A percentile compares a stretch with the other conserved stretches of the same genome.
Evolutionary conservation across 2,888 invertebrate genomes (phyloP).

Genomic region (Chymomyza amoena): DNA sequence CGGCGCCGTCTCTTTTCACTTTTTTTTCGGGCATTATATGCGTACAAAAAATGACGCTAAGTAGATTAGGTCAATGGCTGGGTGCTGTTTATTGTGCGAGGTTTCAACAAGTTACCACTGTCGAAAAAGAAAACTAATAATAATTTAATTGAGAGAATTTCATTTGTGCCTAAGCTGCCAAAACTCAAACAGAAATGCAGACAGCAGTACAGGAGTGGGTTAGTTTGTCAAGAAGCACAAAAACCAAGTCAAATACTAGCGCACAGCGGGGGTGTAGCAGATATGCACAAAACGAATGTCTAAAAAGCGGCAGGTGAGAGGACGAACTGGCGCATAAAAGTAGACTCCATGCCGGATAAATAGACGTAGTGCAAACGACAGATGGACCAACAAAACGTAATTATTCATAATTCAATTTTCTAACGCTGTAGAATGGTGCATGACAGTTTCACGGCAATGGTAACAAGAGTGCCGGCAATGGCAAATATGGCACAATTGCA

Average conservation of each 20-base stretch:
- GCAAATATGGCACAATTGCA: slow-evolving; percentile 33
- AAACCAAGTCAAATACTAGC: neutral
- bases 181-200: slow-evolving; percentile 46
- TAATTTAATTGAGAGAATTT: slow-evolving; percentile 49
- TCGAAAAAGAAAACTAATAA: slow-evolving; percentile 23
- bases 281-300: slow-evolving; percentile 13
- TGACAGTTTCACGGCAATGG: slow-evolving; percentile 53
- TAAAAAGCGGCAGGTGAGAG: slow-evolving; percentile 9
- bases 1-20: slow-evolving; percentile 46
- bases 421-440: slow-evolving; percentile 57
- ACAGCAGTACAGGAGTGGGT: neutral
- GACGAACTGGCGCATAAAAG: slow-evolving; percentile 35
- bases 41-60: slow-evolving; percentile 37
- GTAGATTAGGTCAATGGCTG: slow-evolving; percentile 63
- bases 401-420: slow-evolving; percentile 70
- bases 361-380: neutral
- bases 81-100: slow-evolving; percentile 8
- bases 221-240: neutral
- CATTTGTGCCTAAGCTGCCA: slow-evolving; percentile 41
- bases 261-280: slow-evolving; percentile 26
- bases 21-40: slow-evolving; percentile 4
- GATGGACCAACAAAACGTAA: slow-evolving; percentile 52
- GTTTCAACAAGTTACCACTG: slow-evolving; percentile 13
- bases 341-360: slow-evolving; percentile 38
- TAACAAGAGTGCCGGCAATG: slow-evolving; percentile 13